Evolutionary conservation across 2,888 invertebrate genomes (phyloP), one percentile per base, ranked within the genome.

Genomic region (Hydraecia micacea): DNA sequence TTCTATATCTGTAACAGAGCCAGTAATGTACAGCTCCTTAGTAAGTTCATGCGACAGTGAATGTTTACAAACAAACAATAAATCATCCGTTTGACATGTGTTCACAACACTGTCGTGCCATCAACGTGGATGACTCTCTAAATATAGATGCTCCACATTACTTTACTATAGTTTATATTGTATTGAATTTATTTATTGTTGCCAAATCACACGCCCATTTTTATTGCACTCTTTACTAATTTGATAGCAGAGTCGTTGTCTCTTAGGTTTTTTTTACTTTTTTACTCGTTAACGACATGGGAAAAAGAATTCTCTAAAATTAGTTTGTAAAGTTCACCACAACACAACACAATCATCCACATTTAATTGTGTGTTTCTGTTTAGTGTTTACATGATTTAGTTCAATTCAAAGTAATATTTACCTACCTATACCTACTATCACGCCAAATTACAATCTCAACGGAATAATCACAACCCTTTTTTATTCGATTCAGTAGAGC

Each of bases 61-160:
- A 79, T 86, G 85, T 86, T 86, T 87, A 86, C 85, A 84, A 86
- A 86, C 86, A 86, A 85, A 87, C 76, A 62, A 77, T 85, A 81
- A 68, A 85, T 87, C 81, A 87, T 73, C 55, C 52, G 58, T 81
- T 85, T 81, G 87, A 87, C 86, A 81, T 65, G 85, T 86, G 87
- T 70, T 72, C 84, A 76, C 69, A 73, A 74, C 87, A 71, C 66
- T 73, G 77, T 72, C 75, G 79, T 76, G 36, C 49, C 76, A 65
- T 76, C 75, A 68, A 77, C 85, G 76, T 87, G 63, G 74, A 84
- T 84, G 72, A 74, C 68, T 71, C 52, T 75, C 75, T 85, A 79
- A 86, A 86, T 84, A 85, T 80, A 84, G 75, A 83, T 68, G 75
- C 74, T 75, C 78, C 42, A 80, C 52, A 66, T 80, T 83, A 52